These are phyloP conservation scores for Sphaeridia pumilis DNA, from an alignment of 2,888 invertebrate species.

Conservation along the genomic window DNA sequence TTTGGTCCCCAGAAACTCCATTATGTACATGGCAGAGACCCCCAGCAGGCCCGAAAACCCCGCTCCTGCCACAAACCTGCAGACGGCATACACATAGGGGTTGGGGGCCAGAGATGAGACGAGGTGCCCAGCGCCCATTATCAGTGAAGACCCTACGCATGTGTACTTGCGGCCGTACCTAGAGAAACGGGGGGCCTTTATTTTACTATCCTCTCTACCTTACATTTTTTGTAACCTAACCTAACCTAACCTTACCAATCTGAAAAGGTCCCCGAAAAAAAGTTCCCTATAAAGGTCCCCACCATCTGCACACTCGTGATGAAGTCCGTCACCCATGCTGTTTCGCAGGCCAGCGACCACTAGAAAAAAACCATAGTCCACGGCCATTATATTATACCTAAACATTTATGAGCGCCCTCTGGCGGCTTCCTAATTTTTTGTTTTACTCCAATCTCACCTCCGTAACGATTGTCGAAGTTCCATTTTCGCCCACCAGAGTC, in stretches of 20 bases:
- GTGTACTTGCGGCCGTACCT: constrained; percentile 23
- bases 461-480: neutral
- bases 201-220: neutral
- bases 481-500: neutral
- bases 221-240: neutral
- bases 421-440: neutral
- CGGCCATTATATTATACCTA: too few relatives aligned
- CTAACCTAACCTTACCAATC: constrained; percentile 22
- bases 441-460: neutral
- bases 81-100: constrained; percentile 24
- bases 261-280: constrained; percentile 18
- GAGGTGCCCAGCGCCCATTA: constrained; percentile 17
- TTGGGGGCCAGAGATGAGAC: constrained; percentile 14
- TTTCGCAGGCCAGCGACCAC: constrained; percentile 21
- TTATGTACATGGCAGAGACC: constrained; percentile 13
- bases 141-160: constrained; percentile 11
- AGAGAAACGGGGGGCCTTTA: neutral
- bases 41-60: constrained; percentile 24
- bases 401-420: neutral
- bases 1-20: constrained; percentile 27
- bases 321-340: constrained; percentile 27
- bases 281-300: constrained; percentile 24
- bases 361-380: constrained; percentile 2
- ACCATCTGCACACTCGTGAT: constrained; percentile 28
- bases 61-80: constrained; percentile 23